Conservation (phyloP, 1,140 invertebrate genomes). For the Apis laboriosa region DNA sequence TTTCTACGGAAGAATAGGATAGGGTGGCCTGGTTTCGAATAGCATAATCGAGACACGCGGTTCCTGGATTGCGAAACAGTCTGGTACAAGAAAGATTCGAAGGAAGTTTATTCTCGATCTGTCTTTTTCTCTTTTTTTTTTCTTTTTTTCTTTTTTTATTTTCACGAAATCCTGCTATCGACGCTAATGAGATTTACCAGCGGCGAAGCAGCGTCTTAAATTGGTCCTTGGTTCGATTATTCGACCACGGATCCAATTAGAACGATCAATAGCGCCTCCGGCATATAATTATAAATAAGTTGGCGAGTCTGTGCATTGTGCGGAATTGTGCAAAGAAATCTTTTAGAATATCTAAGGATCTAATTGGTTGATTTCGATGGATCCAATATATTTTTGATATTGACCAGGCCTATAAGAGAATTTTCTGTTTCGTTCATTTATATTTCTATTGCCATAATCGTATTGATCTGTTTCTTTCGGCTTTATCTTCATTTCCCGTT, state of each 20-base stretch:
- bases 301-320: not conserved
- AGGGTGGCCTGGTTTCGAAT: not conserved
- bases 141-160: not conserved
- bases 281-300: slow-evolving; percentile 46
- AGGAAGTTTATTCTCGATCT: slow-evolving; percentile 9
- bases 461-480: too few species aligned
- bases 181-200: slow-evolving; percentile 48
- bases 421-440: too few species aligned
- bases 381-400: too few species aligned
- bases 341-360: too few species aligned
- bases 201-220: slow-evolving; percentile 15
- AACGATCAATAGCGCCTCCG: slow-evolving; percentile 13
- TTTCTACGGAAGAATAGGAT: too few species aligned
- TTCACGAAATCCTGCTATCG: not conserved
- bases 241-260: slow-evolving; percentile 43
- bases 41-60: not conserved
- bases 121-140: not conserved
- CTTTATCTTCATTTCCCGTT: too few species aligned
- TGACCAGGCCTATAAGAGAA: too few species aligned
- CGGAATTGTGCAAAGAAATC: too few species aligned
- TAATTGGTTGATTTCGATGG: too few species aligned
- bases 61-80: not conserved
- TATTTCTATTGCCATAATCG: too few species aligned
- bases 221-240: slow-evolving; percentile 49
- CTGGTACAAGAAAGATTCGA: not conserved